A percentile compares a stretch with the other conserved stretches of the same genome.
phyloP scores from a whole-genome alignment of 2,797 vertebrate species.

The Schizopygopsis pylzovi region DNA sequence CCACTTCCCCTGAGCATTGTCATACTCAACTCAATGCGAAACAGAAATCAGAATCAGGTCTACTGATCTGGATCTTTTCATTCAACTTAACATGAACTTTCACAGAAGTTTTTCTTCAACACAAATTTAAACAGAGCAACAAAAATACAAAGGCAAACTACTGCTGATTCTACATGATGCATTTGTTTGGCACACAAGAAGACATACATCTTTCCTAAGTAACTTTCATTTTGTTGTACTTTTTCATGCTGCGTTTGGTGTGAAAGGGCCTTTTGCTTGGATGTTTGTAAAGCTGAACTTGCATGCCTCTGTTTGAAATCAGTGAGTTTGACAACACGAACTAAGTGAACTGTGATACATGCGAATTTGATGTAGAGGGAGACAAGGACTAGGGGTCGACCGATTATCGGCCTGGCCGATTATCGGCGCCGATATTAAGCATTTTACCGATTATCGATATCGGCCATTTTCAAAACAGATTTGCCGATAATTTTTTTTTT shows the following conservation, averaged over 20 bases:
- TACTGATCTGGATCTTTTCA: background rate
- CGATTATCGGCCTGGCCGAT: too few relatives aligned
- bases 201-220: background rate
- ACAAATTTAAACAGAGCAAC: background rate
- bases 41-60: background rate
- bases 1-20: background rate
- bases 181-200: background rate
- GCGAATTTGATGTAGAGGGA: conserved; percentile 57
- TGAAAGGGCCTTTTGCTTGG: background rate
- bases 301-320: background rate
- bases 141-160: background rate
- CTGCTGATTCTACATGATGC: background rate
- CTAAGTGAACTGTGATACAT: conserved; percentile 41
- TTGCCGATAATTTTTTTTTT: too few relatives aligned
- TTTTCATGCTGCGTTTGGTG: background rate
- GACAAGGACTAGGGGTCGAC: too few relatives aligned
- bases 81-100: background rate
- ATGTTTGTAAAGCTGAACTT: conserved; percentile 5
- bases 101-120: conserved; percentile 4
- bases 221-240: background rate
- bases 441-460: too few relatives aligned
- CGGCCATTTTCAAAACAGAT: too few relatives aligned
- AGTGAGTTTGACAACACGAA: conserved; percentile 54
- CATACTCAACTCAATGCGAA: background rate
- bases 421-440: too few relatives aligned